Conservation (phyloP, 2,113 vertebrate species). For the Sorex araneus region DNA sequence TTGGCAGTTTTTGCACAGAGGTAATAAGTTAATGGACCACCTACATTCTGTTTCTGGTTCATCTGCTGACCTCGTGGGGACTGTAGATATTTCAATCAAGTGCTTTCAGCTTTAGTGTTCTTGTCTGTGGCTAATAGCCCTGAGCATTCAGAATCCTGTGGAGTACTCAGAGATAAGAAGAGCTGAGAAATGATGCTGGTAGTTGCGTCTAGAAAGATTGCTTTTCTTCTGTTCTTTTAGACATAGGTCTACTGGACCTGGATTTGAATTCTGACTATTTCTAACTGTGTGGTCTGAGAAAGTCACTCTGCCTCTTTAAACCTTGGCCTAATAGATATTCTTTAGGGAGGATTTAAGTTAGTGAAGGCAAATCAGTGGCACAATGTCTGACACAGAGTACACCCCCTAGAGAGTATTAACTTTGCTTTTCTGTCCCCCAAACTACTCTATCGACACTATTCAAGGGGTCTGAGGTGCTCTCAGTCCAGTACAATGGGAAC, state of each 20-base stretch:
- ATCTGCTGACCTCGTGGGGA: conserved; percentile 49
- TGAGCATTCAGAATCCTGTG: not conserved
- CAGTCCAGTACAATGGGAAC: not conserved
- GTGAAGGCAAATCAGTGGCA: not conserved
- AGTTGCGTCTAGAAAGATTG: not conserved
- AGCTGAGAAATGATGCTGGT: not conserved
- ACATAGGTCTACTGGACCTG: not conserved
- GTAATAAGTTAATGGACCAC: conserved; percentile 54
- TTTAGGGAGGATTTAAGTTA: not conserved
- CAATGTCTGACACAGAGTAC: not conserved
- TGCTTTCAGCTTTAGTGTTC: not conserved
- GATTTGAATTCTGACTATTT: conserved; percentile 29
- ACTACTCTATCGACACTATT: not conserved
- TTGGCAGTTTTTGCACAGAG: conserved; percentile 50
- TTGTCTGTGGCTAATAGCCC: not conserved
- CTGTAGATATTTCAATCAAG: conserved; percentile 9
- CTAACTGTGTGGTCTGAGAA: not conserved
- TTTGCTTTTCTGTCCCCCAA: conserved; percentile 12
- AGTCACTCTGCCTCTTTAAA: conserved; percentile 6
- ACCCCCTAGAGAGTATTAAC: not conserved
- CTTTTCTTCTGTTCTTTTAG: not conserved
- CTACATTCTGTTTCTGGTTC: conserved; percentile 49
- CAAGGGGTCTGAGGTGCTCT: not conserved
- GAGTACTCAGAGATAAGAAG: not conserved
- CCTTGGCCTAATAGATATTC: not conserved